These are phyloP conservation scores for Thaumetopoea pityocampa DNA, from an alignment of 1,140 invertebrate genomes.

Conservation along the genomic window DNA sequence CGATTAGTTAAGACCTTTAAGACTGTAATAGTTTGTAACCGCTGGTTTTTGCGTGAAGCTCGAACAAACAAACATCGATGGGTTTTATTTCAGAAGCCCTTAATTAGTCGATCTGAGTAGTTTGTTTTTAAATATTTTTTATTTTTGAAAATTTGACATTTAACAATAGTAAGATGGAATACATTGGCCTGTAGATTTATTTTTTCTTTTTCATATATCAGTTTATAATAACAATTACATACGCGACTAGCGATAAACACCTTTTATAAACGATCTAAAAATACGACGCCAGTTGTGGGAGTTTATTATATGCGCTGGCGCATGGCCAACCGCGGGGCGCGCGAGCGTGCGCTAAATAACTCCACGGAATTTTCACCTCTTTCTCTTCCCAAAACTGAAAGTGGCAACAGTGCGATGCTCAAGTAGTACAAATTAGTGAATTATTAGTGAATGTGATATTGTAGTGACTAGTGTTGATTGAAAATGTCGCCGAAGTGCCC, in stretches of 20 bases:
- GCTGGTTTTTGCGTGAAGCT: too few relatives aligned
- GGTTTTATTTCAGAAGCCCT: too few relatives aligned
- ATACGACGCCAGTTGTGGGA: constrained; percentile 58
- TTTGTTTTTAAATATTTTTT: too few relatives aligned
- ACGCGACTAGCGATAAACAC: constrained; percentile 51
- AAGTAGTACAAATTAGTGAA: constrained; percentile 36
- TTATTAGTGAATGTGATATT: constrained; percentile 32
- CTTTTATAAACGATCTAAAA: constrained; percentile 71
- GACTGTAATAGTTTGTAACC: too few relatives aligned
- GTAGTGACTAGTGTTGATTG: constrained; percentile 28
- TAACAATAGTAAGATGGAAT: neutral
- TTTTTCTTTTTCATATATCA: constrained; percentile 12
- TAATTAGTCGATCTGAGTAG: too few relatives aligned
- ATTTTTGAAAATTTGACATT: neutral
- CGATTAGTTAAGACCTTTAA: too few relatives aligned
- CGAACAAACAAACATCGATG: too few relatives aligned
- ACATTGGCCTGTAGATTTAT: constrained; percentile 1
- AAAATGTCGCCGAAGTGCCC: constrained; percentile 73
- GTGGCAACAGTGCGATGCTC: constrained; percentile 42
- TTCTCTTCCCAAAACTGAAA: constrained; percentile 49
- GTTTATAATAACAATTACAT: constrained; percentile 35
- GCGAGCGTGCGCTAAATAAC: constrained; percentile 58
- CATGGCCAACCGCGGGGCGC: constrained; percentile 43
- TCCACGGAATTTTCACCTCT: constrained; percentile 57
- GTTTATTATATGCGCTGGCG: constrained; percentile 66